Base-by-base conservation (phyloP, 2,888 invertebrate species). In the Drosophila rubida region DNA sequence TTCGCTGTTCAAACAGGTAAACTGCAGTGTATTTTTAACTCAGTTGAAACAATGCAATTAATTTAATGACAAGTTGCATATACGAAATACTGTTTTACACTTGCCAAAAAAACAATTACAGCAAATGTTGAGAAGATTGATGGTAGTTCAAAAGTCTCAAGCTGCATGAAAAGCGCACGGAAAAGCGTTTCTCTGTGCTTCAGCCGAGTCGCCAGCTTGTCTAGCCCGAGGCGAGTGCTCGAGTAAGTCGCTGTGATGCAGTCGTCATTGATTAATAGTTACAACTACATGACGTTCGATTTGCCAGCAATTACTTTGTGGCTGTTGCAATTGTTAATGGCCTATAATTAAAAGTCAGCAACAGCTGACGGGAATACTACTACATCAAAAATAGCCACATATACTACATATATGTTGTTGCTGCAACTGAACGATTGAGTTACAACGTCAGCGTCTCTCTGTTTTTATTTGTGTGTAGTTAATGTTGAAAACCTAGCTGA, bases 251-350 rank as follows among this genome's bases (percentile, higher is more conserved):
- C 4, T 11, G 27, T 19, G 16, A 16, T 54, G 50, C 50, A 59
- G 39, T 50, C 60, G 66, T 45, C 62, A 54, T 49, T 67, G 74
- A 75, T 77, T 73, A 78, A 72, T 62, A 27, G 54, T 2, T 39
- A 16, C 59, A 65, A 41, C 64, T 76, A 58, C 72, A 71, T 71
- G 73, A 76, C 66, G 68, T 55, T 68, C 78, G 59, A 78, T 63
- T 72, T 41, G 54, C 59, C 9, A 39, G 68, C 59, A 60, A 73
- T 73, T 73, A 77, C 58, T 59, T 59, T 51, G 50, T 48, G 50
- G 44, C 58, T 67, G 57, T 59, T 76, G 78, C 74, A 77, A 77
- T 67, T 55, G 59, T 63, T 60, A 78, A 78, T 68, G 42, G 35
- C 41, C 23, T 63, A 23, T 54, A 75, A 75, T 75, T 77, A 67